These are phyloP conservation scores for Mamestra configurata DNA, from an alignment of 1,140 invertebrate species.

Conservation along the genomic window DNA sequence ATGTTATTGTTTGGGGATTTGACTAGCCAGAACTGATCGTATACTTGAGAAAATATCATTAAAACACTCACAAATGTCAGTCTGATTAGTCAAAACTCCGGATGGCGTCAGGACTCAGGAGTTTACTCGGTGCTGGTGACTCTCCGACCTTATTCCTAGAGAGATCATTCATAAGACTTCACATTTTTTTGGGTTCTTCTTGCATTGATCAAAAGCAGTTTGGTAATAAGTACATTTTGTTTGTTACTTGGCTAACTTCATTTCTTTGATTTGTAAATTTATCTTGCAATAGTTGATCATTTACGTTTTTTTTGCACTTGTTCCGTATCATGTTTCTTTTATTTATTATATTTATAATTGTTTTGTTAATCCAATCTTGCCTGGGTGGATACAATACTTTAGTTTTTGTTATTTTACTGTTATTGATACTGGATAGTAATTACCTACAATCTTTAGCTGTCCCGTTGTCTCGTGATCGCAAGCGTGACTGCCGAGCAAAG, in stretches of 20 bases:
- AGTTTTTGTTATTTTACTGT: not conserved
- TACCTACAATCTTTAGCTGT: too few species aligned
- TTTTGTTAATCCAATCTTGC: constrained; percentile 9
- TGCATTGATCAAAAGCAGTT: not conserved
- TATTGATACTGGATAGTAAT: not conserved
- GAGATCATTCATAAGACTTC: not conserved
- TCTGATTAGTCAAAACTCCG: not conserved
- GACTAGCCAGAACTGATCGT: not conserved
- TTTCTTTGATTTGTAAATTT: not conserved
- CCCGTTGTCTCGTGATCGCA: too few species aligned
- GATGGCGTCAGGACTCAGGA: not conserved
- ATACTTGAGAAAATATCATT: not conserved
- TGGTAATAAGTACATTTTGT: constrained; percentile 1
- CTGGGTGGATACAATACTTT: not conserved
- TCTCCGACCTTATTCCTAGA: not conserved
- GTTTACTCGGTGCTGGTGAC: not conserved
- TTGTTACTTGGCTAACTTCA: not conserved
- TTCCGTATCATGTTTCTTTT: not conserved
- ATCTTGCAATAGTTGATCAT: not conserved
- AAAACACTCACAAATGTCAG: constrained; percentile 11
- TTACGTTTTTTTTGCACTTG: not conserved
- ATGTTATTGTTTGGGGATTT: not conserved
- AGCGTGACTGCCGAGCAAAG: too few species aligned
- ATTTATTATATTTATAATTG: not conserved
- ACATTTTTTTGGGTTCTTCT: not conserved